Conservation (phyloP, 2,888 invertebrate genomes). For the Cephus runcator region DNA sequence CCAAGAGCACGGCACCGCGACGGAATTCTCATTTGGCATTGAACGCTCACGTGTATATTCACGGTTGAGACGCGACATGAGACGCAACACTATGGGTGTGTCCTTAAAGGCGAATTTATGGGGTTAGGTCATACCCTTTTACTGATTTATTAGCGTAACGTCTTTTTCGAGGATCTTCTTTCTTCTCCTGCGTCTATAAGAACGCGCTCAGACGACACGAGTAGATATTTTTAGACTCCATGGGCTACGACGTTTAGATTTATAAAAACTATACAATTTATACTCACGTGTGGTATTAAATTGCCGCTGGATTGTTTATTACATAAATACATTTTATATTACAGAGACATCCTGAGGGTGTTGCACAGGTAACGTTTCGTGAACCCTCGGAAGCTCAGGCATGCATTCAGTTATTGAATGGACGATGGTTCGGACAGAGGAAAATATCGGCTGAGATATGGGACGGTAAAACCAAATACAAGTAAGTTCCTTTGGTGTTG, state of each 20-base stretch:
- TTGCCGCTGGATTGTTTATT: not conserved
- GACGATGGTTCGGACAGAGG: conserved; percentile 89
- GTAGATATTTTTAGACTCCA: not conserved
- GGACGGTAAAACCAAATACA: conserved; percentile 96
- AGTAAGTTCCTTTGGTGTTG: conserved; percentile 61
- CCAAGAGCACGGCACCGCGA: not conserved
- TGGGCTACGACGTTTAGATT: not conserved
- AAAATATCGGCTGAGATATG: conserved; percentile 88
- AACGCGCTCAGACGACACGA: not conserved
- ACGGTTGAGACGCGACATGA: conserved; percentile 44
- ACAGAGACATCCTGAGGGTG: conserved; percentile 91
- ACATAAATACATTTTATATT: conserved; percentile 28
- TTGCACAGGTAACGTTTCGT: conserved; percentile 91
- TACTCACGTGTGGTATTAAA: not conserved
- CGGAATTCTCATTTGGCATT: conserved; percentile 37
- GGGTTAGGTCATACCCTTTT: conserved; percentile 46
- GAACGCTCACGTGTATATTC: conserved; percentile 35
- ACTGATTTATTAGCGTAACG: conserved; percentile 42
- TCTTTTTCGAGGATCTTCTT: conserved; percentile 8
- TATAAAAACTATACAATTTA: not conserved
- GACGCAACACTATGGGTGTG: conserved; percentile 19
- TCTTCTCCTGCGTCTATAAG: not conserved
- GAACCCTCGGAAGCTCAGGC: conserved; percentile 92
- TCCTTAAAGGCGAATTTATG: conserved; percentile 46
- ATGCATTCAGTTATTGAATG: conserved; percentile 87